Conservation (phyloP, 1,140 invertebrate species). For the Tenebrio molitor region DNA sequence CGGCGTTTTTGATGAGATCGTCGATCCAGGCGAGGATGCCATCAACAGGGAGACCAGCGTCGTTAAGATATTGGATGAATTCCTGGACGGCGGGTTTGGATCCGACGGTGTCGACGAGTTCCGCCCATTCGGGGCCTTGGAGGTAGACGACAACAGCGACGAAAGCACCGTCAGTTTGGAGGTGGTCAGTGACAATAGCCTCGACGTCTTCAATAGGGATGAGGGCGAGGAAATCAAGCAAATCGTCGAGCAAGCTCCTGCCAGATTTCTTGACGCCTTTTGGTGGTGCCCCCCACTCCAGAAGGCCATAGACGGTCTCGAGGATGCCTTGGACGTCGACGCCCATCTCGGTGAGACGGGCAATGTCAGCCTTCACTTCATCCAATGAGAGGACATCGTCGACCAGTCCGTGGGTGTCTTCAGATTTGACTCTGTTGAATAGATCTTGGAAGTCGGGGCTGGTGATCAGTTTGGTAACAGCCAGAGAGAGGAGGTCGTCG, state of each 20-base stretch:
- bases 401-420: conserved; percentile 43
- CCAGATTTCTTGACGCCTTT: background rate
- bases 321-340: conserved; percentile 46
- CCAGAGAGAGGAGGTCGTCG: conserved; percentile 46
- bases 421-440: conserved; percentile 48
- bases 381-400: conserved; percentile 45
- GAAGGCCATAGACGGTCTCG: conserved; percentile 43
- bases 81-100: conserved; percentile 43
- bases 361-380: conserved; percentile 44
- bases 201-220: conserved; percentile 51
- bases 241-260: conserved; percentile 35
- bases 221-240: conserved; percentile 50
- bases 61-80: conserved; percentile 45
- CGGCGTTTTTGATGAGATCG: conserved; percentile 37
- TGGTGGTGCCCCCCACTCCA: no score
- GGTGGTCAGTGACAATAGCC: conserved; percentile 47
- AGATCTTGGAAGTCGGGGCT: conserved; percentile 53
- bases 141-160: conserved; percentile 49
- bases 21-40: conserved; percentile 42
- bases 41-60: conserved; percentile 47
- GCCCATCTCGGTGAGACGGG: conserved; percentile 41
- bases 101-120: conserved; percentile 32
- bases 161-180: conserved; percentile 50
- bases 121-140: conserved; percentile 49
- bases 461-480: conserved; percentile 44